Conservation (phyloP, 2,797 vertebrate species). For the Micrastur ruficollis region DNA sequence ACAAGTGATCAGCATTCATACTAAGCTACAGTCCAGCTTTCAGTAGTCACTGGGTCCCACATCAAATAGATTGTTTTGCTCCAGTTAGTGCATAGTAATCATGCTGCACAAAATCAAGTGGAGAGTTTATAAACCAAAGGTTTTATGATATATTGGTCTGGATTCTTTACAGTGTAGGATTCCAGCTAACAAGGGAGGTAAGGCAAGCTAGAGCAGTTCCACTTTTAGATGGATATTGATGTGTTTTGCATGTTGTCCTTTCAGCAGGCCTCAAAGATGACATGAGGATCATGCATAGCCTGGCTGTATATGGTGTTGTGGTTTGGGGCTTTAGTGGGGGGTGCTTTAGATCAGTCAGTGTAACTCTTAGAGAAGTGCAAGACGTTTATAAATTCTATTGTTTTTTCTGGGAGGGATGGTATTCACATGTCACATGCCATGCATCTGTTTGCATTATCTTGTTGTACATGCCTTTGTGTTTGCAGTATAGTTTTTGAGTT, state of each 20-base stretch:
- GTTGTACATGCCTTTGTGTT: not conserved
- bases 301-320: not conserved
- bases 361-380: not conserved
- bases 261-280: not conserved
- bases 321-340: not conserved
- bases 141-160: not conserved
- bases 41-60: constrained; percentile 55
- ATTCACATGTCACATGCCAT: not conserved
- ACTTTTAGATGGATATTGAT: not conserved
- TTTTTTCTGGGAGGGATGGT: not conserved
- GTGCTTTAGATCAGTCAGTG: not conserved
- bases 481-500: not conserved
- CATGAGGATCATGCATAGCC: not conserved
- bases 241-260: not conserved
- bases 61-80: constrained; percentile 58
- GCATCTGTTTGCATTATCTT: not conserved
- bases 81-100: not conserved
- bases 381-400: not conserved
- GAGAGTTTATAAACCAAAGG: not conserved
- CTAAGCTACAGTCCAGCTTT: constrained; percentile 57
- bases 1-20: constrained; percentile 61
- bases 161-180: not conserved
- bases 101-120: not conserved
- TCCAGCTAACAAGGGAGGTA: not conserved
- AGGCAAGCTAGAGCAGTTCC: not conserved